Conservation (phyloP, 2,888 invertebrate species). For the Drosophila histrio region DNA sequence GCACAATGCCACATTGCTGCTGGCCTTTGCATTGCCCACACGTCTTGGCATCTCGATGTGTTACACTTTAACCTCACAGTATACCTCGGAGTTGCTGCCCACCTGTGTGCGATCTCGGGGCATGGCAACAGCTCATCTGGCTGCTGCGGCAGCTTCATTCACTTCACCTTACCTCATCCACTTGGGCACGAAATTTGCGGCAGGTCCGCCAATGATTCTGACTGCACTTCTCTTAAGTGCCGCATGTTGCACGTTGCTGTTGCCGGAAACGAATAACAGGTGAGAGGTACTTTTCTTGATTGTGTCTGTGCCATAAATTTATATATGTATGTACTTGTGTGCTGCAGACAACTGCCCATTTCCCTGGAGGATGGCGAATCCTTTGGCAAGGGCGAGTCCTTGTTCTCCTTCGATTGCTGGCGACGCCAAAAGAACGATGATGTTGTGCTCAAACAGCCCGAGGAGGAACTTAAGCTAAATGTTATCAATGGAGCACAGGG, state of each 20-base stretch:
- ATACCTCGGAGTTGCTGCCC: slow-evolving; percentile 87
- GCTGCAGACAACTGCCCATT: slow-evolving; percentile 85
- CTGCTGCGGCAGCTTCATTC: slow-evolving; percentile 86
- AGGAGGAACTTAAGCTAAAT: slow-evolving; percentile 52
- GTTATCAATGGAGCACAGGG: slow-evolving; percentile 44
- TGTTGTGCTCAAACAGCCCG: slow-evolving; percentile 46
- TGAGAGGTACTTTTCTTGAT: slow-evolving; percentile 22
- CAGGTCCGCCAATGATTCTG: slow-evolving; percentile 84
- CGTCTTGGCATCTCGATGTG: slow-evolving; percentile 86
- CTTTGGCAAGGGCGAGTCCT: slow-evolving; percentile 85
- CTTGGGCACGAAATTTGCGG: slow-evolving; percentile 48
- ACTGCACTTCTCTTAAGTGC: slow-evolving; percentile 85
- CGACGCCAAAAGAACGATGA: slow-evolving; percentile 36
- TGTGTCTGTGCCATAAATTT: not conserved
- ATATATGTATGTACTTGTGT: not conserved
- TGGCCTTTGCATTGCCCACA: slow-evolving; percentile 85
- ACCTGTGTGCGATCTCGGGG: slow-evolving; percentile 87
- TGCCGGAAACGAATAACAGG: slow-evolving; percentile 86
- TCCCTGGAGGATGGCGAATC: slow-evolving; percentile 86
- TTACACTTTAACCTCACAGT: slow-evolving; percentile 87
- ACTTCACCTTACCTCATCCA: slow-evolving; percentile 84
- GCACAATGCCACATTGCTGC: slow-evolving; percentile 76
- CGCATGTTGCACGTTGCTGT: slow-evolving; percentile 85
- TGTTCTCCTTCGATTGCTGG: slow-evolving; percentile 84
- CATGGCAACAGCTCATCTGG: slow-evolving; percentile 86